phyloP scores from a whole-genome alignment of 2,113 vertebrate genomes.

The Pan troglodytes region DNA sequence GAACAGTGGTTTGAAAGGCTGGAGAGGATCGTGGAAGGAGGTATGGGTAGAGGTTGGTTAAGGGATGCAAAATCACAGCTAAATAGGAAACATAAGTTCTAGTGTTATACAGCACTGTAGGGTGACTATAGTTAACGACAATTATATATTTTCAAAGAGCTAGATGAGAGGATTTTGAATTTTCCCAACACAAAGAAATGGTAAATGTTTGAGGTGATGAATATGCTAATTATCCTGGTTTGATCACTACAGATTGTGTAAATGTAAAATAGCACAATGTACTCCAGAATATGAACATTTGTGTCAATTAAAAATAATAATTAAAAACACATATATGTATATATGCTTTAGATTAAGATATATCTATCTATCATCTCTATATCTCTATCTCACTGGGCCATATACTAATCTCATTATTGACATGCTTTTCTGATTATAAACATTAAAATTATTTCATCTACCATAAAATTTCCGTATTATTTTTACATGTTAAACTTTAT shows the following conservation, averaged over 20 bases:
- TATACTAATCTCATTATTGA: not conserved
- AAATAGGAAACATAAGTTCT: not conserved
- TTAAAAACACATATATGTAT: not conserved
- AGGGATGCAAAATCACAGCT: not conserved
- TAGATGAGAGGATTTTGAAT: not conserved
- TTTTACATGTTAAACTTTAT: slow-evolving; percentile 44
- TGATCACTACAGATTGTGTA: not conserved
- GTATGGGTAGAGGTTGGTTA: not conserved
- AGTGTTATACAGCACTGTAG: not conserved
- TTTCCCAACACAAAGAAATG: not conserved
- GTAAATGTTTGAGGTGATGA: not conserved
- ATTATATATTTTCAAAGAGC: not conserved
- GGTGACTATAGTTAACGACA: not conserved
- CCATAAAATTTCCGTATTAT: not conserved
- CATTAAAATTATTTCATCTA: not conserved
- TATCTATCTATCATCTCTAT: no score
- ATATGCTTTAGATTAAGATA: not conserved
- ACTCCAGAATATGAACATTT: not conserved
- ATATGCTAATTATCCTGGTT: not conserved
- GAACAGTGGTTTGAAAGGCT: not conserved
- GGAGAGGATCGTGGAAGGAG: not conserved
- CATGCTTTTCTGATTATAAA: not conserved
- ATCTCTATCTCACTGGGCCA: not conserved
- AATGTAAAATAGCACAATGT: not conserved
- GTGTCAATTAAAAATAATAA: not conserved